Conservation (phyloP, 1,140 invertebrate genomes). For the Helicoverpa armigera region DNA sequence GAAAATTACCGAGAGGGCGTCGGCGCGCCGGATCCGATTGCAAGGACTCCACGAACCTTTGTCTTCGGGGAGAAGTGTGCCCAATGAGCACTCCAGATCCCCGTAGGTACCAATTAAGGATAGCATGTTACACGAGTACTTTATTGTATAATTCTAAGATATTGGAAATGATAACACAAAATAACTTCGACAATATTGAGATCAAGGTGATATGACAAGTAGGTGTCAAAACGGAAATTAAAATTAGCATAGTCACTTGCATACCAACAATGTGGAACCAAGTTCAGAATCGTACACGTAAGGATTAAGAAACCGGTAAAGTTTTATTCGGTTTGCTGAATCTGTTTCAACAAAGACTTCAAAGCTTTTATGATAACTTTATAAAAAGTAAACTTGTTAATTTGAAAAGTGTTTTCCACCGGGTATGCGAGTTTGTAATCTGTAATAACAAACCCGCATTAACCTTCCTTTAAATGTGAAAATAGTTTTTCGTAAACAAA, state of each 20-base stretch:
- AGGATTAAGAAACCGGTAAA: too few species aligned
- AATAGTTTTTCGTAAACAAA: slow-evolving; percentile 1
- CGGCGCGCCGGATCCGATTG: slow-evolving; percentile 82
- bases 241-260: not conserved
- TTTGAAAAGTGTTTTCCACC: not conserved
- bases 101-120: slow-evolving; percentile 75
- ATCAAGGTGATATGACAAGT: not conserved
- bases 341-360: not conserved
- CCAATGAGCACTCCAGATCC: slow-evolving; percentile 78
- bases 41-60: slow-evolving; percentile 79
- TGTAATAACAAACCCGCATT: too few species aligned
- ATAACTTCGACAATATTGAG: slow-evolving; percentile 5
- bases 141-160: slow-evolving; percentile 63
- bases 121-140: slow-evolving; percentile 64
- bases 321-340: not conserved
- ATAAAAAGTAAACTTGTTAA: too few species aligned
- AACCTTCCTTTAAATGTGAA: not conserved
- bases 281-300: too few species aligned
- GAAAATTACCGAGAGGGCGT: slow-evolving; percentile 83
- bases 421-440: too few species aligned
- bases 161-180: slow-evolving; percentile 42
- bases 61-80: slow-evolving; percentile 81
- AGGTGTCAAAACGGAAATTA: not conserved
- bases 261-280: too few species aligned
- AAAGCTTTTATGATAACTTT: too few species aligned